These are phyloP conservation scores for Prorops nasuta DNA, from an alignment of 1,140 invertebrate genomes.

Conservation along the genomic window DNA sequence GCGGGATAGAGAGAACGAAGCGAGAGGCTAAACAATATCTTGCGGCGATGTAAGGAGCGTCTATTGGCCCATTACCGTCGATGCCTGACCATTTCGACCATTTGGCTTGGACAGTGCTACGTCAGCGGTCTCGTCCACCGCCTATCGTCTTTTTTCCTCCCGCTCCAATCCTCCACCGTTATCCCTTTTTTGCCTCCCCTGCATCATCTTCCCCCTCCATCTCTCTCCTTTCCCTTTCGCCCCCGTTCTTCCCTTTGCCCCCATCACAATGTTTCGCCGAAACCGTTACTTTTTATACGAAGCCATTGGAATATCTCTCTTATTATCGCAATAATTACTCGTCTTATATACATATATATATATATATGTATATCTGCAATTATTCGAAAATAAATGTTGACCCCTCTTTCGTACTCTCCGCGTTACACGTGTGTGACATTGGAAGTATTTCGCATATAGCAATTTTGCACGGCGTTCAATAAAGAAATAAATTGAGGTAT, in stretches of 20 bases:
- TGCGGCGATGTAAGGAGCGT: conserved; percentile 55
- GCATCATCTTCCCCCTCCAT: conserved; percentile 7
- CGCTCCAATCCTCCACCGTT: conserved; percentile 12
- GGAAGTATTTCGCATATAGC: too few relatives aligned
- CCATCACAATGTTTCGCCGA: too few relatives aligned
- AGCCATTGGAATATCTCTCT: too few relatives aligned
- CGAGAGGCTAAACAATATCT: conserved; percentile 56
- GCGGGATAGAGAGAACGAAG: conserved; percentile 20
- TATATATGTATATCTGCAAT: neutral
- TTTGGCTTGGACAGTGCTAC: conserved; percentile 51
- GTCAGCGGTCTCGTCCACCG: conserved; percentile 47
- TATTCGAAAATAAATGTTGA: neutral
- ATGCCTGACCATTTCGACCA: conserved; percentile 55
- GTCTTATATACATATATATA: neutral
- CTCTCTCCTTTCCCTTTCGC: conserved; percentile 15
- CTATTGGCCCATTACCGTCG: conserved; percentile 56
- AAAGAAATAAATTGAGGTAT: too few relatives aligned
- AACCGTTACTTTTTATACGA: too few relatives aligned
- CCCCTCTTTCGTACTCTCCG: too few relatives aligned
- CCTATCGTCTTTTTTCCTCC: conserved; percentile 17
- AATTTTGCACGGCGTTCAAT: too few relatives aligned
- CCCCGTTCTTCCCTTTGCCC: conserved; percentile 1
- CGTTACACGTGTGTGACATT: too few relatives aligned
- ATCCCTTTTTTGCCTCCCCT: conserved; percentile 24
- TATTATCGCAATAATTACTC: too few relatives aligned